Evolutionary conservation across 2,113 vertebrate species (phyloP), one percentile per base, ranked within the genome.

Genomic region (Strix uralensis): DNA sequence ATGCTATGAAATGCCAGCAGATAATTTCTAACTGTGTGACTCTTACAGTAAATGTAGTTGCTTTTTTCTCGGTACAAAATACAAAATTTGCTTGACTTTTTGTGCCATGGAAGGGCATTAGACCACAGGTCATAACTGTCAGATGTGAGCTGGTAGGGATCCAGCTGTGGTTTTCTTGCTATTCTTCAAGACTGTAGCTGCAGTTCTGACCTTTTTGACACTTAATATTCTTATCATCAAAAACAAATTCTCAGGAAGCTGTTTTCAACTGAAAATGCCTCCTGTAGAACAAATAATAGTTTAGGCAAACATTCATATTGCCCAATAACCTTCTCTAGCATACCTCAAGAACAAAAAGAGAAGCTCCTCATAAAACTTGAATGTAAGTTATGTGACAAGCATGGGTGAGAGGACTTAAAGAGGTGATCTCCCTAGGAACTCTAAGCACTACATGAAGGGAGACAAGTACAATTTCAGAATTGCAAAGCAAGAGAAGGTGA

Each of bases 401-500:
- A 21, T 1, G 2, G 42, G 47, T 19, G 23, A 75, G 52, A 87
- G 58, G 47, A 75, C 27, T 42, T 54, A 69, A 75, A 91, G 47
- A 55, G 15, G 27, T 80, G 54, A 88, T 91, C 34, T 85, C 44
- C 27, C 22, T 42, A 69, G 66, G 46, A 79, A 66, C 6, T 69
- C 30, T 36, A 73, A 90, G 71, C 22, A 80, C 46, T 85, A 90
- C 62, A 65, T 82, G 77, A 90, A 80, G 38, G 44, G 26, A 71
- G 19, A 59, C 17, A 36, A 85, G 47, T 26, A 40, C n/a, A 63
- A 66, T 80, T 82, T 81, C 65, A 9, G 9, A 88, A 38, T 30
- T 70, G n/a, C 46, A 88, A 83, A 94, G 75, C 49, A 81, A 73
- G 34, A 58, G 25, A 75, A 92, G 65, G 92, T 36, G 20, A 73